Evolutionary conservation across 2,797 vertebrate species (phyloP).

Genomic region (Micropoecilia bifurca): DNA sequence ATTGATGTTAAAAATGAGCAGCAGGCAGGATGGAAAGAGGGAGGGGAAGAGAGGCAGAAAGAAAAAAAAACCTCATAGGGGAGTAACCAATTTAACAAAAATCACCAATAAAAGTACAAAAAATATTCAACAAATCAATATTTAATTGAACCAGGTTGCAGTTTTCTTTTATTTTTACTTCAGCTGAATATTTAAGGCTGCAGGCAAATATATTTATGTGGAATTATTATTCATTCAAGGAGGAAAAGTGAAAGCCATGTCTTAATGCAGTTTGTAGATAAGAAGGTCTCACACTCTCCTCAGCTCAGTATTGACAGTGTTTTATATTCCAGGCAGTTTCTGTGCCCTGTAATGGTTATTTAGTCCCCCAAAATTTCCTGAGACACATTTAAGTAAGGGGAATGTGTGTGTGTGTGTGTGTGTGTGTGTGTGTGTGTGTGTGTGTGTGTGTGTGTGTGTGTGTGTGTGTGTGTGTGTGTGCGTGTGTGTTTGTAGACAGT

Average conservation of each 20-base stretch:
- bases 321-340: conserved; percentile 71
- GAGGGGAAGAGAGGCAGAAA: conserved; percentile 16
- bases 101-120: background rate
- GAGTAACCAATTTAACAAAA: conserved; percentile 34
- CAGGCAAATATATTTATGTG: conserved; percentile 51
- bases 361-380: conserved; percentile 61
- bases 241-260: conserved; percentile 60
- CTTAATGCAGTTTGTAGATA: conserved; percentile 73
- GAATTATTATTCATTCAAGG: conserved; percentile 67
- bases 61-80: conserved; percentile 11
- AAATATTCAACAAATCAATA: conserved; percentile 35
- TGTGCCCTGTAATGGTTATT: conserved; percentile 71
- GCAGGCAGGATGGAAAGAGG: conserved; percentile 54
- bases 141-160: conserved; percentile 44
- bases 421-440: conserved; percentile 2
- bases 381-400: conserved; percentile 45
- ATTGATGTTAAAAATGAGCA: conserved; percentile 85
- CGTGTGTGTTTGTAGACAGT: background rate
- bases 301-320: conserved; percentile 48
- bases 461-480: background rate
- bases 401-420: background rate
- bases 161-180: conserved; percentile 9
- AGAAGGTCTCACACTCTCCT: conserved; percentile 64
- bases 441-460: background rate
- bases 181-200: conserved; percentile 43